Evolutionary conservation across 2,797 vertebrate species (phyloP), one percentile per base, ranked within the genome.

Genomic region (Coilia nasus): DNA sequence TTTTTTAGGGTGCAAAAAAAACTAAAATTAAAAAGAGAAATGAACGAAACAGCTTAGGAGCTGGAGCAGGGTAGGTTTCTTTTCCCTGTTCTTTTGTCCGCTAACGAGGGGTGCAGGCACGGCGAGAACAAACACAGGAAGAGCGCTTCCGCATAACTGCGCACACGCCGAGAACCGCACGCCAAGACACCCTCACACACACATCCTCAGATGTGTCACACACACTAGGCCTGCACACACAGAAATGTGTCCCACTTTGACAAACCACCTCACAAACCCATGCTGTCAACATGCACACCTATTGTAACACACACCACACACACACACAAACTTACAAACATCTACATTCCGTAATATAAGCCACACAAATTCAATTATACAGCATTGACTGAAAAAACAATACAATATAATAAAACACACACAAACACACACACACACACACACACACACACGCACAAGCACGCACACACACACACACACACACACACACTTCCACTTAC

Each of bases 111-210:
- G 81, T 84, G 59, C 86, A 83, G 86, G 81, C 84, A 50, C 64
- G 50, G 87, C 83, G 71, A 90, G 90, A 88, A 91, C 90, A 91
- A 91, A 90, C 83, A 89, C 90, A 91, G 90, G 90, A 91, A 91
- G 88, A 78, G 82, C 59, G 81, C 88, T 90, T 91, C 90, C 90
- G 89, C 89, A 91, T 88, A 85, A 85, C 87, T 81, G 57, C 81
- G 44, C 50, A 54, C 50, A 54, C 50, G 50, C 50, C 14, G 50
- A 14, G 50, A 54, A 14, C 50, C 50, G 50, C 50, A 54, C 50
- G 81, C 28, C 81, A 56, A 82, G 59, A 54, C 50, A 54, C 50
- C 50, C 50, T 54, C 50, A 54, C 50, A 54, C 50, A 54, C 50
- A 54, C 50, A 54, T 54, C 50, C 50, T 54, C 50, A 54, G 50